Percentiles rank a stretch among this genome's conserved stretches.
These are phyloP conservation scores for Nothobranchius furzeri DNA, from an alignment of 2,113 vertebrate species.

Conservation along the genomic window DNA sequence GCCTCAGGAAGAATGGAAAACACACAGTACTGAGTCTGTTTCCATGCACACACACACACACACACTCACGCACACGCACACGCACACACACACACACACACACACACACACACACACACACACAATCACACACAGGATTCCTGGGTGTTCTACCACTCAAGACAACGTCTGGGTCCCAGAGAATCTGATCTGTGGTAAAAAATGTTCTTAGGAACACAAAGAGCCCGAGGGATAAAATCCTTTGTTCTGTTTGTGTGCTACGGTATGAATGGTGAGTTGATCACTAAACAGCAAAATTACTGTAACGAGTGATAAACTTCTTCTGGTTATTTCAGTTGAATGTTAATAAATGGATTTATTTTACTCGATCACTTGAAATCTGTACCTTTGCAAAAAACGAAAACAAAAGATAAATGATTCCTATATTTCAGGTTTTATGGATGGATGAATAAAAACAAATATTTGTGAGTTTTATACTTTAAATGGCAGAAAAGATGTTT, in stretches of 20 bases:
- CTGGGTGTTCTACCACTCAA: not conserved
- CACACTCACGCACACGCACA: not conserved
- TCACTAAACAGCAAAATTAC: not conserved
- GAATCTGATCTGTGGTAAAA: not conserved
- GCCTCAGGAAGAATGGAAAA: conserved; percentile 11
- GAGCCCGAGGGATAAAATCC: not conserved
- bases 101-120: not conserved
- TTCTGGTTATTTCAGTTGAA: not conserved
- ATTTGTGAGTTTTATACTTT: no score
- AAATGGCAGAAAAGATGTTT: no score
- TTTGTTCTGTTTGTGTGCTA: not conserved
- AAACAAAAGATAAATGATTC: no score
- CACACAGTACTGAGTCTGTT: conserved; percentile 18
- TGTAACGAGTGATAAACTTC: not conserved
- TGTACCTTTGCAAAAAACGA: no score
- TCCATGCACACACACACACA: not conserved
- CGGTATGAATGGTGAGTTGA: not conserved
- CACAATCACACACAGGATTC: not conserved
- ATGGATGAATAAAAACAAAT: no score
- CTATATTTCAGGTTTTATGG: no score
- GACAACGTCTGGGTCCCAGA: conserved; percentile 7
- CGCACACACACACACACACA: no score
- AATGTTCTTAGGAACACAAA: conserved; percentile 12
- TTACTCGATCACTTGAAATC: no score
- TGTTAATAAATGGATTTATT: no score